These are phyloP conservation scores for Trichopoda pennipes DNA, from an alignment of 2,888 invertebrate genomes.

Conservation along the genomic window DNA sequence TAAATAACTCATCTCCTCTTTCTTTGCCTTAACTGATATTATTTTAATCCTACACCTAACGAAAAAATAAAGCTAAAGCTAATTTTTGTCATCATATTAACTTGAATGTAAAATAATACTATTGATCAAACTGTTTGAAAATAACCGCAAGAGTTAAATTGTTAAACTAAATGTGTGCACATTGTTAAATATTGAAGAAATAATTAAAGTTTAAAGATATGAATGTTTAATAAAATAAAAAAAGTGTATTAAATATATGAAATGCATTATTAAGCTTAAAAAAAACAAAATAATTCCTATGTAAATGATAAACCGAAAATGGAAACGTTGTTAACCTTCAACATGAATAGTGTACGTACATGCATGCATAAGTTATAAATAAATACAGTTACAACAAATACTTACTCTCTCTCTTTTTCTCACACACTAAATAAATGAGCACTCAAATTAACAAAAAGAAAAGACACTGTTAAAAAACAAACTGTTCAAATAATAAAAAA, in stretches of 20 bases:
- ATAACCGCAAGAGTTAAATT: conserved; percentile 9
- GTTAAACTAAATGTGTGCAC: conserved; percentile 34
- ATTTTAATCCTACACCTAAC: neutral
- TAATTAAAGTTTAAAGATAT: neutral
- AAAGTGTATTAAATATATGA: neutral
- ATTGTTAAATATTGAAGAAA: neutral
- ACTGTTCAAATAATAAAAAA: neutral
- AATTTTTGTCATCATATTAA: too few relatives aligned
- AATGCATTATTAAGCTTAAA: too few relatives aligned
- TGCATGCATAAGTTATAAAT: conserved; percentile 5
- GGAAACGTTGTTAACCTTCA: conserved; percentile 35
- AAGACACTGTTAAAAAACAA: neutral
- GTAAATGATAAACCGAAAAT: conserved; percentile 34
- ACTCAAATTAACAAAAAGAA: neutral
- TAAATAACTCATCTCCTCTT: too few relatives aligned
- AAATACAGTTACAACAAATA: neutral
- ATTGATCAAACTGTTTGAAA: conserved; percentile 55
- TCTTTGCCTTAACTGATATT: too few relatives aligned
- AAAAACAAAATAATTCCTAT: neutral
- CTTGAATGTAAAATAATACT: neutral
- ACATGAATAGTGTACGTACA: conserved; percentile 51
- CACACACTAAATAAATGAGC: neutral
- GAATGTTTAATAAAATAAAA: neutral
- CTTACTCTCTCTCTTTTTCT: neutral
- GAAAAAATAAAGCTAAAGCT: too few relatives aligned